These are phyloP conservation scores for Hoplodrina blanda DNA, from an alignment of 2,888 invertebrate genomes.

Conservation along the genomic window DNA sequence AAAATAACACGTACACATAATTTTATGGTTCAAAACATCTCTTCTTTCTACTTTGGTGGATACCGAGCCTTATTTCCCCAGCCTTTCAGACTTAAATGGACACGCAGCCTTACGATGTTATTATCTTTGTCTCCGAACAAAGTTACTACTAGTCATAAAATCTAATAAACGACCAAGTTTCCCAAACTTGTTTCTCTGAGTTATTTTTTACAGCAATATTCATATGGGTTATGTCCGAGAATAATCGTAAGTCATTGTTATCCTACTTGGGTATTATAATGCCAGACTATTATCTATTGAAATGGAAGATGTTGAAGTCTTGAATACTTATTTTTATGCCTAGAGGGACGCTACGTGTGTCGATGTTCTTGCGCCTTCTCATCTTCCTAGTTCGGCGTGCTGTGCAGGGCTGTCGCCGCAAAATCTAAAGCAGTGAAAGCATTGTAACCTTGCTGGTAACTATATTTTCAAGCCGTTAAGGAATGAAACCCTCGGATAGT, in stretches of 20 bases:
- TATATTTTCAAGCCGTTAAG: too few species aligned
- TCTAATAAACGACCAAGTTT: conserved; percentile 29
- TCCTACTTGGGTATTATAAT: conserved; percentile 4
- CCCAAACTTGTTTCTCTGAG: background rate
- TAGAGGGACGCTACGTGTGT: too few species aligned
- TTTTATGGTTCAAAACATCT: too few species aligned
- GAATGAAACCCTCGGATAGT: too few species aligned
- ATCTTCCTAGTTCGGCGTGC: too few species aligned
- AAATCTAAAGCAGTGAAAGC: too few species aligned
- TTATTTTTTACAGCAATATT: conserved; percentile 15
- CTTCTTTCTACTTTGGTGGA: too few species aligned
- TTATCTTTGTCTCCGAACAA: conserved; percentile 20
- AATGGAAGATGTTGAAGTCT: background rate
- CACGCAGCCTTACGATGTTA: background rate
- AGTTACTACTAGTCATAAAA: conserved; percentile 30
- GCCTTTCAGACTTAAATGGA: background rate
- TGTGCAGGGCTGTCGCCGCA: too few species aligned
- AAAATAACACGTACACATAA: too few species aligned
- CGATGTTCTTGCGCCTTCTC: too few species aligned
- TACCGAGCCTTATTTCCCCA: too few species aligned
- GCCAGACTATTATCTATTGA: conserved; percentile 13
- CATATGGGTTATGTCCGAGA: conserved; percentile 20
- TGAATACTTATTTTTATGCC: background rate
- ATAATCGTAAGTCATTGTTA: conserved; percentile 25
- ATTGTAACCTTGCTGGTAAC: too few species aligned